phyloP scores from a whole-genome alignment of 2,888 invertebrate species.

The Bunonema sp. region DNA sequence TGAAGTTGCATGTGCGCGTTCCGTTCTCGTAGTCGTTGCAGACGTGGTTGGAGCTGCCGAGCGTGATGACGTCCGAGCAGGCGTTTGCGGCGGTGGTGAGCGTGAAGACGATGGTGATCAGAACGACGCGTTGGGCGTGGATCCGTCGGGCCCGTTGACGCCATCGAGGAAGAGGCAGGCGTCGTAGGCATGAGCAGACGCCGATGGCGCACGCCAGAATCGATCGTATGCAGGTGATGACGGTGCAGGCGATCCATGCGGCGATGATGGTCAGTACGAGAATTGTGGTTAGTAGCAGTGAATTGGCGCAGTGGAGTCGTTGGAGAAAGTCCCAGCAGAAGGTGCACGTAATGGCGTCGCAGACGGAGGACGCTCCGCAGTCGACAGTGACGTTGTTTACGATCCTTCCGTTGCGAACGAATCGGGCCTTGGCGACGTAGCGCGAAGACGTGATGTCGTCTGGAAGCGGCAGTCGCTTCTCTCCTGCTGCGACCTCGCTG shows the following conservation, averaged over 20 bases:
- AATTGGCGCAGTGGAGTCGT: neutral
- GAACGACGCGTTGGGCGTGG: too few species aligned
- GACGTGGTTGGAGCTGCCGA: too few species aligned
- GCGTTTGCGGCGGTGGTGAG: too few species aligned
- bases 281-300: too few species aligned
- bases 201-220: neutral
- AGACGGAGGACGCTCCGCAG: neutral
- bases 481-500: neutral
- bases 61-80: too few species aligned
- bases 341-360: neutral
- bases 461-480: neutral
- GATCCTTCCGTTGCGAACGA: neutral
- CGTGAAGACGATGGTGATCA: too few species aligned
- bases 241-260: neutral
- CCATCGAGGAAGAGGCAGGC: too few species aligned
- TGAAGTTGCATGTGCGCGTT: too few species aligned
- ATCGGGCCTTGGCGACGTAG: neutral
- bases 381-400: neutral
- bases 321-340: neutral
- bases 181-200: neutral
- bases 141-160: too few species aligned
- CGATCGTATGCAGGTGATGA: neutral
- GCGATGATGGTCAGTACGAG: neutral
- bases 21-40: too few species aligned
- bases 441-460: neutral